phyloP scores from a whole-genome alignment of 2,888 invertebrate species.

The Anaspis maculata region DNA sequence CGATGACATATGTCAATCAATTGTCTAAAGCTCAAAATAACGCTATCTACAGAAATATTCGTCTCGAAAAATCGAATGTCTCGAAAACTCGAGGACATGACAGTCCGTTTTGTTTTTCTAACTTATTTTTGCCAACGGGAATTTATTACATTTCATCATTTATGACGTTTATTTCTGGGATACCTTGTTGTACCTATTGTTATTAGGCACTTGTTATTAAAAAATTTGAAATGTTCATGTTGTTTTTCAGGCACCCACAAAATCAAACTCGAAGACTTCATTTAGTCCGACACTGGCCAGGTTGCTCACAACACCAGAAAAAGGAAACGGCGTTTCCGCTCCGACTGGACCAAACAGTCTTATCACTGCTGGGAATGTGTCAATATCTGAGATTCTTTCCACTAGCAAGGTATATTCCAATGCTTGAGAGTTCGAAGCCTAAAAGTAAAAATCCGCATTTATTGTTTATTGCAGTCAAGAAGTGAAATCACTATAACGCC shows the following conservation, averaged over 20 bases:
- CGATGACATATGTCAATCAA: no score
- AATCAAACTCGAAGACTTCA: conserved; percentile 44
- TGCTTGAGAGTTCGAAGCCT: neutral
- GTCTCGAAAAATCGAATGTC: no score
- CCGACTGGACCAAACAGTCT: conserved; percentile 17
- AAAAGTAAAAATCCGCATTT: neutral
- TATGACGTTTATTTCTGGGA: no score
- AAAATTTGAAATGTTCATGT: conserved; percentile 5
- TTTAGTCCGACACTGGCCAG: conserved; percentile 76
- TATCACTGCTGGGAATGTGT: conserved; percentile 30
- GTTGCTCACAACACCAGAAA: conserved; percentile 59
- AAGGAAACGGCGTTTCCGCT: conserved; percentile 20
- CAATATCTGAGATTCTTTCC: conserved; percentile 40
- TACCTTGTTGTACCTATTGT: no score
- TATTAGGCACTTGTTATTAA: conserved; percentile 1
- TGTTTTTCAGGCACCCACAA: conserved; percentile 33
- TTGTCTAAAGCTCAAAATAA: no score
- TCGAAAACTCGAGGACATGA: no score
- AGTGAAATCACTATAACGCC: conserved; percentile 57
- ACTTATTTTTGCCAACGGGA: no score
- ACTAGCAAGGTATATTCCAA: conserved; percentile 38
- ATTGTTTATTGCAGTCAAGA: conserved; percentile 44
- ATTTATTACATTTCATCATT: no score
- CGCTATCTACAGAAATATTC: no score
- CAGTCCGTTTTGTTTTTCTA: no score